Conservation (phyloP, 2,797 vertebrate genomes). For the Danio kyathit region DNA sequence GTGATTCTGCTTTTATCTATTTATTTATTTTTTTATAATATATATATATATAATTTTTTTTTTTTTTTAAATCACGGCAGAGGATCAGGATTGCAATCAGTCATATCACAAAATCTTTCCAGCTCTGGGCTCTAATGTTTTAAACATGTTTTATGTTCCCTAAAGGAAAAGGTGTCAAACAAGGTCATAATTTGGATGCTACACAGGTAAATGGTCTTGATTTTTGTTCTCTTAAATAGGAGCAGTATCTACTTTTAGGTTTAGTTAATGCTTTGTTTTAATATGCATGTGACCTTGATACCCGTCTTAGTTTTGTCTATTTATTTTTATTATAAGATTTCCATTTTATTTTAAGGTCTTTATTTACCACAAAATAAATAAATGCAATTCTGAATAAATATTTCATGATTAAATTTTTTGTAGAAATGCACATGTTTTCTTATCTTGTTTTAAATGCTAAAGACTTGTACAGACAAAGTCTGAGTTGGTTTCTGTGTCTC, state of each 20-base stretch:
- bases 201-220: constrained; percentile 34
- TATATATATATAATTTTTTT: too few species aligned
- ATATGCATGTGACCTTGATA: background rate
- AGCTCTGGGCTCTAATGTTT: background rate
- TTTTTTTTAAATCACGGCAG: background rate
- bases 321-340: background rate
- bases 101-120: background rate
- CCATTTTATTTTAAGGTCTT: background rate
- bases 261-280: background rate
- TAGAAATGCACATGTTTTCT: too few species aligned
- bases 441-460: too few species aligned
- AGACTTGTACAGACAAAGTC: too few species aligned
- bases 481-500: too few species aligned
- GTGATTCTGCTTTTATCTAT: background rate
- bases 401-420: too few species aligned
- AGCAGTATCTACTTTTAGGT: background rate
- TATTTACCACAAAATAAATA: background rate
- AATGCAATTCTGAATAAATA: too few species aligned
- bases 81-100: constrained; percentile 18
- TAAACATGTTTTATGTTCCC: constrained; percentile 34
- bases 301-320: background rate
- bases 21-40: too few species aligned
- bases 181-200: constrained; percentile 37
- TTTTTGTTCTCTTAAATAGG: background rate
- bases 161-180: constrained; percentile 44